These are phyloP conservation scores for Drosophila pallidifrons DNA, from an alignment of 1,140 invertebrate species.

Conservation along the genomic window DNA sequence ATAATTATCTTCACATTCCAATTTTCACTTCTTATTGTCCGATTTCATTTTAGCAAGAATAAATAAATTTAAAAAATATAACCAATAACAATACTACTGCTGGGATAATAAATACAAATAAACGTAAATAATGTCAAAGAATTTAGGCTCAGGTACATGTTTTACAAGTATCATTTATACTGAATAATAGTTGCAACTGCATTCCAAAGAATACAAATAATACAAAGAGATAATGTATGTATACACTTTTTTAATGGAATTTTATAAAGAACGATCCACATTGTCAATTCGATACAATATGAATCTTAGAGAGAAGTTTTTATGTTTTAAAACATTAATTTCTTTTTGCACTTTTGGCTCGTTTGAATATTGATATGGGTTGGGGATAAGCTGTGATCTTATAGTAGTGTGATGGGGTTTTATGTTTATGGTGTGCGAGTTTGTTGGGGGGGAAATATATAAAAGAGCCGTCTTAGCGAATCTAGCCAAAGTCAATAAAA, in stretches of 20 bases:
- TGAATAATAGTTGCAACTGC: conserved; percentile 15
- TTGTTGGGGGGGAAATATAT: neutral
- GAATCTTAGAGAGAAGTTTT: neutral
- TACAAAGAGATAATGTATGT: conserved; percentile 36
- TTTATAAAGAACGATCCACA: conserved; percentile 47
- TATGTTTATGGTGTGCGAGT: conserved; percentile 4
- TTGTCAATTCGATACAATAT: conserved; percentile 57
- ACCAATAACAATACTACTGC: neutral
- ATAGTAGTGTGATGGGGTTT: conserved; percentile 18
- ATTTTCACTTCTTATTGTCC: neutral
- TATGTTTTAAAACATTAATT: neutral
- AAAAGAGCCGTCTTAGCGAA: conserved; percentile 32
- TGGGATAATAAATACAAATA: neutral
- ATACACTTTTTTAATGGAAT: conserved; percentile 66
- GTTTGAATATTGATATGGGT: conserved; percentile 33
- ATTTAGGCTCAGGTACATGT: conserved; percentile 62
- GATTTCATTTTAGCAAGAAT: neutral
- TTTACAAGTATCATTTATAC: conserved; percentile 67
- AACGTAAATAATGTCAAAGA: conserved; percentile 24
- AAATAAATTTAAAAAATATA: neutral
- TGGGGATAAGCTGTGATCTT: conserved; percentile 51
- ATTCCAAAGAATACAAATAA: conserved; percentile 14
- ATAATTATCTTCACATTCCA: neutral
- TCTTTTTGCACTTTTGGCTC: neutral
- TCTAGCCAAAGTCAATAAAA: conserved; percentile 45